These are phyloP conservation scores for Dinocampus coccinellae DNA, from an alignment of 2,888 invertebrate genomes.

Conservation along the genomic window DNA sequence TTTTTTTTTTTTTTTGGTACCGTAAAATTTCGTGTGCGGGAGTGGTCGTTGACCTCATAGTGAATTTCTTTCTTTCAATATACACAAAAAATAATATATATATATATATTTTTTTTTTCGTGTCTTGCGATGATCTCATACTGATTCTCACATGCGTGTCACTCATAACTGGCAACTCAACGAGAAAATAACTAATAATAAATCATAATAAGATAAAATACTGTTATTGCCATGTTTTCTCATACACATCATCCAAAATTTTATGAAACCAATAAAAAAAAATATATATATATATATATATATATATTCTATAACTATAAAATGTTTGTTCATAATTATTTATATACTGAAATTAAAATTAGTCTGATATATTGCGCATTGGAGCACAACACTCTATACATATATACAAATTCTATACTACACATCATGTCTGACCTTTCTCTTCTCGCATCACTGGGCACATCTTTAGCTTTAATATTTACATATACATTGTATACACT, in stretches of 20 bases:
- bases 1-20: conserved; percentile 26
- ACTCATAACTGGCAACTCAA: conserved; percentile 4
- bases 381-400: not conserved
- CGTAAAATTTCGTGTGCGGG: conserved; percentile 29
- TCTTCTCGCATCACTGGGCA: conserved; percentile 30
- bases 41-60: conserved; percentile 40
- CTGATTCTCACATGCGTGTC: conserved; percentile 17
- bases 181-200: not conserved
- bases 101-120: conserved; percentile 3
- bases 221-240: not conserved
- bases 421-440: conserved; percentile 29
- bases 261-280: not conserved
- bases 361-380: not conserved
- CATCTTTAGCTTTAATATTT: conserved; percentile 1
- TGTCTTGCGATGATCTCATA: conserved; percentile 24
- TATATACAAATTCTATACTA: not conserved
- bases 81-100: not conserved
- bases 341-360: not conserved
- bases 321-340: not conserved
- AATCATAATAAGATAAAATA: not conserved
- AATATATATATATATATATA: no score
- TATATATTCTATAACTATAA: not conserved
- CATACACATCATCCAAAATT: not conserved
- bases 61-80: conserved; percentile 29
- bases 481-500: not conserved